Conservation (phyloP, 2,888 invertebrate species). For the Matsumyia berberina region DNA sequence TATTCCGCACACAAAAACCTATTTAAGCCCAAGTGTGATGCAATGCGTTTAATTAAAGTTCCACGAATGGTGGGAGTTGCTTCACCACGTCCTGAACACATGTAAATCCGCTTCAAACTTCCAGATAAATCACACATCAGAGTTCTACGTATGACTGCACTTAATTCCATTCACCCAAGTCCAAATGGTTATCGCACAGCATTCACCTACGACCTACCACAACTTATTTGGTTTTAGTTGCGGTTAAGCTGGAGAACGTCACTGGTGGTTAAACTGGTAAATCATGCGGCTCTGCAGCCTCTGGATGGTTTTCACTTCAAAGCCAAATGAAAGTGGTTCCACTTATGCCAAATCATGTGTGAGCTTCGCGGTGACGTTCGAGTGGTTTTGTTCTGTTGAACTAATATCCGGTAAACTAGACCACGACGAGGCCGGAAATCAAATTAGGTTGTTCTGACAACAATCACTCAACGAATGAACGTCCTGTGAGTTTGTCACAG, state of each 20-base stretch:
- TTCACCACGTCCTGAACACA: too few species aligned
- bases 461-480: background rate
- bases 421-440: background rate
- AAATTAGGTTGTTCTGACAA: too few species aligned
- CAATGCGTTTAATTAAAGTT: too few species aligned
- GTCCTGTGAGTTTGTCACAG: background rate
- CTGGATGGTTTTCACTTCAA: background rate
- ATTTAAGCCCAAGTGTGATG: too few species aligned
- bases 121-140: too few species aligned
- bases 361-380: background rate
- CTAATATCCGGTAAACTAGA: background rate
- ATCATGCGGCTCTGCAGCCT: background rate
- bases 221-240: slow-evolving; percentile 7
- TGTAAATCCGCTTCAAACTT: too few species aligned
- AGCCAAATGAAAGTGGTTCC: slow-evolving; percentile 1
- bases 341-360: background rate
- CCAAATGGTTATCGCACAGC: too few species aligned
- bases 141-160: too few species aligned
- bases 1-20: too few species aligned
- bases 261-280: background rate
- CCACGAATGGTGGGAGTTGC: too few species aligned
- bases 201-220: too few species aligned
- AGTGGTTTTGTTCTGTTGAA: background rate
- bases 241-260: background rate
- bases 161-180: too few species aligned